Base-by-base conservation (phyloP, 1,140 invertebrate species). In the Panulirus ornatus region DNA sequence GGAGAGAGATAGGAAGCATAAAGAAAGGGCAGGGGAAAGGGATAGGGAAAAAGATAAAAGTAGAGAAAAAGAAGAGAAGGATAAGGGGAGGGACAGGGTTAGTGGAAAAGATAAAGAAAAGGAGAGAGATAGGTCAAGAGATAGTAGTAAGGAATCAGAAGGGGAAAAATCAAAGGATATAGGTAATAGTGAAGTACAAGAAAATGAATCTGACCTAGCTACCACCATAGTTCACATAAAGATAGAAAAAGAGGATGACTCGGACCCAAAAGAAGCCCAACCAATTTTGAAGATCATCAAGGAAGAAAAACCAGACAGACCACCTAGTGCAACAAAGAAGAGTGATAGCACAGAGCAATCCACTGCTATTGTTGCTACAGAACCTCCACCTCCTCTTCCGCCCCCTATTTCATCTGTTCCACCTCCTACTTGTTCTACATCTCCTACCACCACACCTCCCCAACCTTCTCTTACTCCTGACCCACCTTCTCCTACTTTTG, bases 241-340 rank as follows among this genome's bases (percentile, higher is more conserved):
- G 36, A 89, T 89, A 42, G 88, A 89, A 75, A 89, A 89, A 63
- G 88, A 89, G 27, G 88, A 89, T 63, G 88, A 84, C 6, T 9
- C 63, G 2, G 54, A 75, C 14, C 22, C 42, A 38, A 54, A n/a
- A 40, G 66, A 84, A 1, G n/a, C 79, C 1, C 36, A 42, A 47
- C 70, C 88, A 14, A 58, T 82, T 22, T 47, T 83, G 47, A 89
- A 89, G 51, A 83, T 75, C 27, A 73, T 89, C 30, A 89, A 89
- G 44, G 88, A 89, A 73, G 88, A 89, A 42, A 89, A 89, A 40
- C 79, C 88, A 42, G 88, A 89, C 47, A 84, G 84, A 42, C 19
- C 85, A 83, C 66, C 42, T 27, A 51, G 44, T 75, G 5, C 51
- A 22, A 51, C 30, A 9, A 88, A 47, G 75, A 88, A 81, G 85